Evolutionary conservation across 2,888 invertebrate genomes (phyloP).

Genomic region (Dryadula phaetusa): DNA sequence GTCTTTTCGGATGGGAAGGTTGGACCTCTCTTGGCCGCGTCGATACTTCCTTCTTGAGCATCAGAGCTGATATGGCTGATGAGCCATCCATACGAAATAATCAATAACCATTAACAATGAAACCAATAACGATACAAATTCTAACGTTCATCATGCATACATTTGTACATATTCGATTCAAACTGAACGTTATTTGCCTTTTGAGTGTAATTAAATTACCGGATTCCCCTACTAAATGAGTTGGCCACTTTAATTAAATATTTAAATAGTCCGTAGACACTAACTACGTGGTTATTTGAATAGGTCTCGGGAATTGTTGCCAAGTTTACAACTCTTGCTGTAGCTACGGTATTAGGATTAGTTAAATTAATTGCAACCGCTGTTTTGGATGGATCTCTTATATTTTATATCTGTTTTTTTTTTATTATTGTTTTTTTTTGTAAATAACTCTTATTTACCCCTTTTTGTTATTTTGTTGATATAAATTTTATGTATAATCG

Average conservation of each 20-base stretch:
- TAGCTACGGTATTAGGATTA: constrained; percentile 16
- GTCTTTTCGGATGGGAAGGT: too few species aligned
- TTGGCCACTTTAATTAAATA: constrained; percentile 40
- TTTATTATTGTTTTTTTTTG: not conserved
- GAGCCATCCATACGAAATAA: too few species aligned
- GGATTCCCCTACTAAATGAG: constrained; percentile 36
- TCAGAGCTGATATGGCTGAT: too few species aligned
- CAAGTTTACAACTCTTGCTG: constrained; percentile 25
- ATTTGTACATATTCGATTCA: constrained; percentile 12
- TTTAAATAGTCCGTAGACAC: constrained; percentile 39
- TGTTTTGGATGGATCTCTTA: not conserved
- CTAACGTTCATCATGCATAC: not conserved
- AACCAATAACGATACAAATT: not conserved
- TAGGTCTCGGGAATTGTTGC: constrained; percentile 33
- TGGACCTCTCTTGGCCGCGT: too few species aligned
- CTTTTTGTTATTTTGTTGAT: too few species aligned
- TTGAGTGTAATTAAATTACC: constrained; percentile 39
- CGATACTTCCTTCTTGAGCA: too few species aligned
- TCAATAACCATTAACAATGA: not conserved
- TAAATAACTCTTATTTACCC: too few species aligned
- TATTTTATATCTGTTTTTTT: not conserved
- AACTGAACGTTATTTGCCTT: constrained; percentile 27
- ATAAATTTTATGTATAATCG: too few species aligned
- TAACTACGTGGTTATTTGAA: constrained; percentile 38
- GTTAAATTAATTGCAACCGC: not conserved